Evolutionary conservation across 2,888 invertebrate species (phyloP).

Genomic region (Habrosyne pyritoides): DNA sequence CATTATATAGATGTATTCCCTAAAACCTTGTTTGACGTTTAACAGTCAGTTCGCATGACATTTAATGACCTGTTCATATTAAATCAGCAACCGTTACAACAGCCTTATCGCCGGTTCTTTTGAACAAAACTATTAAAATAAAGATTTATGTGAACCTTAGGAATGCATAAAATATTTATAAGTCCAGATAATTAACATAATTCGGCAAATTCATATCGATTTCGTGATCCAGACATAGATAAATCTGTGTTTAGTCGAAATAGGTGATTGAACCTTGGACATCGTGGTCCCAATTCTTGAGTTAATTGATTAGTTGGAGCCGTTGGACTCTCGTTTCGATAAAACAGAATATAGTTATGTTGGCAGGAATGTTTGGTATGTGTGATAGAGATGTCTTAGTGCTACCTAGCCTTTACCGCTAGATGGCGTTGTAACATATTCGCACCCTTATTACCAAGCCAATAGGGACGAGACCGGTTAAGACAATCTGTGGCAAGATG

Average conservation of each 20-base stretch:
- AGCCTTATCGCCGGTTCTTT: neutral
- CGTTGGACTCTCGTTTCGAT: neutral
- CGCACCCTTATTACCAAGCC: neutral
- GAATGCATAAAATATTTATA: slow-evolving; percentile 1
- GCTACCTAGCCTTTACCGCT: neutral
- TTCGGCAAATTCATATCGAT: neutral
- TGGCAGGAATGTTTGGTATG: neutral
- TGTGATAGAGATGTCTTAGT: neutral
- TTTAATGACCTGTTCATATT: neutral
- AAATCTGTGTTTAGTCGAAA: neutral
- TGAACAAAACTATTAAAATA: neutral
- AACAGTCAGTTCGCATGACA: too few species aligned
- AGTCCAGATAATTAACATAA: neutral
- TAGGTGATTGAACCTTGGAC: neutral
- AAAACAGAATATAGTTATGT: neutral
- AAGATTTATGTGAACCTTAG: neutral
- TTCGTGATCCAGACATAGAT: neutral
- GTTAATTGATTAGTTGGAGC: neutral
- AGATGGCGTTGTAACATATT: neutral
- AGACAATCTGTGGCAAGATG: neutral
- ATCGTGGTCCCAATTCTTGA: neutral
- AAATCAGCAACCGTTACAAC: neutral
- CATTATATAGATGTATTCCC: too few species aligned
- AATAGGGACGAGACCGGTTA: neutral
- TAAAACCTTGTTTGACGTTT: too few species aligned